These are phyloP conservation scores for Crenichthys baileyi DNA, from an alignment of 2,797 vertebrate genomes.

Conservation along the genomic window DNA sequence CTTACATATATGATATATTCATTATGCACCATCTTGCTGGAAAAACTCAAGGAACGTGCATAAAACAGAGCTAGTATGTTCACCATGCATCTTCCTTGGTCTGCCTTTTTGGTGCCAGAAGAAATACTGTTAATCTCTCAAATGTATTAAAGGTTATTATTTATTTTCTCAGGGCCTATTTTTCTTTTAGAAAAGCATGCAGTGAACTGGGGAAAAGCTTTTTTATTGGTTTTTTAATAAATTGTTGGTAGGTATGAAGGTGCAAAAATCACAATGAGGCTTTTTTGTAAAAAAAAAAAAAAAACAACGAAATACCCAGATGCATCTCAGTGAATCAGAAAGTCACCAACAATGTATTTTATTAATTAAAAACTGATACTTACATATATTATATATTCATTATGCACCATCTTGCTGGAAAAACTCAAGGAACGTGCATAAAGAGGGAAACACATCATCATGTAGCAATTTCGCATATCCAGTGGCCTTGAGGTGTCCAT, in stretches of 20 bases:
- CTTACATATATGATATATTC: too few species aligned
- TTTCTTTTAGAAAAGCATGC: neutral
- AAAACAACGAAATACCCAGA: neutral
- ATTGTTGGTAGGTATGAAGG: neutral
- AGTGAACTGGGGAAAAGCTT: neutral
- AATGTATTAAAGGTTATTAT: neutral
- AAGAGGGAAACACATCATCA: too few species aligned
- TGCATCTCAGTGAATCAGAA: neutral
- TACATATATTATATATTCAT: too few species aligned
- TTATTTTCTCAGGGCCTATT: conserved; percentile 6
- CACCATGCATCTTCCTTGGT: neutral
- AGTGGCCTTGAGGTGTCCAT: too few species aligned
- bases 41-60: too few species aligned
- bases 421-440: too few species aligned
- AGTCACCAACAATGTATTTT: too few species aligned
- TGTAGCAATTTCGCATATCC: too few species aligned
- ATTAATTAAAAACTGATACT: too few species aligned
- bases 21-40: too few species aligned
- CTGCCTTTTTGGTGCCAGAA: neutral
- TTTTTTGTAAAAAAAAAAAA: neutral
- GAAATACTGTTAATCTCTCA: neutral
- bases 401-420: too few species aligned
- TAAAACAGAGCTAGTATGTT: neutral
- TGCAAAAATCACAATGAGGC: too few species aligned
- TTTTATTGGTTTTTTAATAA: neutral